Base-by-base conservation (phyloP, 2,888 invertebrate species). In the Nomada flava region DNA sequence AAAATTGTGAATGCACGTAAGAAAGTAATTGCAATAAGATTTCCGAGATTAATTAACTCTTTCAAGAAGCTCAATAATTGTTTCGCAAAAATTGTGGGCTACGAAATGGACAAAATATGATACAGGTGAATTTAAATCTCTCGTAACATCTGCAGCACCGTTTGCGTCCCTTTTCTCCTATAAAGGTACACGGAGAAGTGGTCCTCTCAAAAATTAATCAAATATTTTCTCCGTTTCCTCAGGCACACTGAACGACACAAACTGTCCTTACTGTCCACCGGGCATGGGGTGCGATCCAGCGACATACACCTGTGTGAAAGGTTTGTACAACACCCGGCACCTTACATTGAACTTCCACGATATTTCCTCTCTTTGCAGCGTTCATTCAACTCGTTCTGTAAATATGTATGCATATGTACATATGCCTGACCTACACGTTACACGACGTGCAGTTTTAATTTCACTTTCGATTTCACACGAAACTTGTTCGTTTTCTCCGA, bases 261-360 rank as follows among this genome's bases (percentile, higher is more conserved):
- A 88, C 52, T 93, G 93, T 75, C 91, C 92, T 0, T 97, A 97
- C 89, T 98, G 98, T 92, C 96, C 97, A 75, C 96, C 96, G 52
- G 98, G 97, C 83, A 95, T 96, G 65, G 95, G 95, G 50, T 98
- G 98, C 91, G 97, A 98, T 93, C 96, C 96, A 29, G 95, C 96
- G 74, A 97, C 97, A 5, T 97, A 97, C 42, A 97, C 96, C 85
- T 98, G 98, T 94, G 96, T 97, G 92, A 96, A 96, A 96, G 97
- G 98, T 98, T 96, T 83, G 92, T 93, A 79, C 68, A n/a, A 26
- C 1, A 44, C 10, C 57, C 68, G 71, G 29, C 26, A 64, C 3
- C 42, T 55, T 75, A 50, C 5, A 47, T 55, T 55, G 11, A 52
- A 62, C 20, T 63, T 65, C 60, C 64, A 65, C 59, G 7, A 10